Evolutionary conservation across 2,113 vertebrate genomes (phyloP), one percentile per base, ranked within the genome.

Genomic region (Dinomys branickii): DNA sequence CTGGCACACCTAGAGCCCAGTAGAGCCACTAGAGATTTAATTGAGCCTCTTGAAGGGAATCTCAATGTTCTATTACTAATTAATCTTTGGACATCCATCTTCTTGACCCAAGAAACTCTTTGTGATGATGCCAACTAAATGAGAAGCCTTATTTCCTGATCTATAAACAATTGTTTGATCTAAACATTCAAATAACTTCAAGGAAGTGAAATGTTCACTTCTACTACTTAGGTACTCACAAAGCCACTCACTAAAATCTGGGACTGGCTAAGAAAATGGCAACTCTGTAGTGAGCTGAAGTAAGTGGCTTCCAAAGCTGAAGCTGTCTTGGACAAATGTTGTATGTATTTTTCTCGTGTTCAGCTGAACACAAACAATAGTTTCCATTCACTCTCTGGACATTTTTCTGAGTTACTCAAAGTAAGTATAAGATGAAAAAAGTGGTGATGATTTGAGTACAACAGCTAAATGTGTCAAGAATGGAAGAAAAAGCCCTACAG

Each of bases 81-180:
- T 93, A 87, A 93, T 81, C 85, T 97, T 77, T 44, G 44, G 58
- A 88, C 41, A 35, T 69, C 59, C 90, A 61, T 97, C 90, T 97
- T 65, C 93, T 95, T 98, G 94, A 98, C 94, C 94, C 71, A 93
- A 92, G 77, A 94, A 63, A 24, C 59, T 92, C 54, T 97, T 87
- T 91, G 65, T 94, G 58, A 56, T 85, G 88, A 83, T 56, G 67
- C 52, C 63, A 73, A 81, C 44, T 16, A 92, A 94, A 94, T 54
- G 61, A 69, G 95, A 96, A 93, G 52, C 54, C 73, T 92, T 86
- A 26, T 90, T 97, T 96, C 73, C 77, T 96, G 63, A 69, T 52
- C 75, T 80, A 24, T 38, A 93, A 94, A 90, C 16, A 91, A 87
- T 90, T 92, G n/a, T 80, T 95, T 97, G 47, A 80, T 47, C 69